Base-by-base conservation (phyloP, 2,113 vertebrate species). In the Ammodytes marinus region DNA sequence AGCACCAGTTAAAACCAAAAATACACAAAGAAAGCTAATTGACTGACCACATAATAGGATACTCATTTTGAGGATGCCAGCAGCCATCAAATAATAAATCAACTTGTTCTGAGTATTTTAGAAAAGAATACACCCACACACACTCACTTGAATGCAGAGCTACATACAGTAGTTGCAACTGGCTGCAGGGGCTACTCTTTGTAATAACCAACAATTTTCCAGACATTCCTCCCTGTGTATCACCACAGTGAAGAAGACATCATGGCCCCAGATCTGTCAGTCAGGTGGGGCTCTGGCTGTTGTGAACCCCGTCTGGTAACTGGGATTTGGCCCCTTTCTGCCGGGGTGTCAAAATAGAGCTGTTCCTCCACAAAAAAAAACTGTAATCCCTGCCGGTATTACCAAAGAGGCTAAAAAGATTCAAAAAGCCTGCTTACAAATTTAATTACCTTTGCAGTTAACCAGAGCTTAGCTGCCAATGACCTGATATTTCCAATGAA, bases 381-480 rank as follows among this genome's bases (percentile, higher is more conserved):
- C 85, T 89, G 70, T 89, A 93, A 94, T 94, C 91, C 93, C 90
- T 84, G 58, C 83, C 45, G 79, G 90, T 88, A 91, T 92, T 93
- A 94, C 88, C 77, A 65, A 92, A 88, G 86, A 91, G 87, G 87
- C 92, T 91, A 89, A 94, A 94, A 96, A 92, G 90, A 92, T 91
- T 90, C 89, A 93, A 94, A 95, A 95, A 92, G 86, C 90, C 93
- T 93, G 91, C 91, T 93, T 91, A 89, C 90, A 95, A 95, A 95
- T 94, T 91, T 91, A 95, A 95, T 95, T 94, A 95, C 90, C 93
- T 93, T 94, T 95, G 92, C 90, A 92, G 94, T 94, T 93, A 95
- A 94, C 93, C 91, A 93, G 90, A 94, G 92, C 93, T 94, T 93
- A 94, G 89, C 89, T 94, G 91, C 83, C 94, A 93, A 92, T 94